Evolutionary conservation across 2,888 invertebrate species (phyloP).

Genomic region (Cheilosia vernalis): DNA sequence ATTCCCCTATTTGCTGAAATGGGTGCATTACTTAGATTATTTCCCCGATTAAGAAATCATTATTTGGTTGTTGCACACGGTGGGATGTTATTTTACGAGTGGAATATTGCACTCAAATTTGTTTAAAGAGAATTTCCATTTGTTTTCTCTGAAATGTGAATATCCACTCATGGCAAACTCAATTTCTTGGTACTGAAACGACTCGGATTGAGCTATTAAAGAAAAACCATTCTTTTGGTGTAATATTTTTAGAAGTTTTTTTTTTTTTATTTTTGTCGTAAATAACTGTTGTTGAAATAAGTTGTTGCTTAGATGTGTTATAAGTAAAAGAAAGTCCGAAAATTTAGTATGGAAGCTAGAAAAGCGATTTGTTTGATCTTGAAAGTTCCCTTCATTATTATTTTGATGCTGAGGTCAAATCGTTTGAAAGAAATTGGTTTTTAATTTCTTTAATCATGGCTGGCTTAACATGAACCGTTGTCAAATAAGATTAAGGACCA

Average conservation of each 20-base stretch:
- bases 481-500: too few relatives aligned
- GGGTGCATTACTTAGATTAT: background rate
- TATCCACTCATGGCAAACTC: background rate
- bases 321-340: too few relatives aligned
- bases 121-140: slow-evolving; percentile 2
- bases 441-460: too few relatives aligned
- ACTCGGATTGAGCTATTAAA: slow-evolving; percentile 18
- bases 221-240: slow-evolving; percentile 10
- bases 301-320: too few relatives aligned
- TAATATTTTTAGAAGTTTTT: background rate
- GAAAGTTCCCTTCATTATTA: too few relatives aligned
- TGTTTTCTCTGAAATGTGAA: background rate
- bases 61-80: slow-evolving; percentile 22
- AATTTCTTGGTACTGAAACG: slow-evolving; percentile 10
- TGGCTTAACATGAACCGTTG: too few relatives aligned
- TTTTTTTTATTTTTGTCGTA: background rate
- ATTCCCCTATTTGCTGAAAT: background rate
- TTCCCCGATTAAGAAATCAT: background rate
- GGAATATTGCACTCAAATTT: background rate
- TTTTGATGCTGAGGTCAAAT: too few relatives aligned
- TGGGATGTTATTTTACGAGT: slow-evolving; percentile 36
- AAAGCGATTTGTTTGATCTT: too few relatives aligned
- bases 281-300: too few relatives aligned
- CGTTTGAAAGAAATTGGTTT: too few relatives aligned
- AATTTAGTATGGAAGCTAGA: too few relatives aligned